phyloP scores from a whole-genome alignment of 1,140 invertebrate species.

The Alviniconcha marisindica region DNA sequence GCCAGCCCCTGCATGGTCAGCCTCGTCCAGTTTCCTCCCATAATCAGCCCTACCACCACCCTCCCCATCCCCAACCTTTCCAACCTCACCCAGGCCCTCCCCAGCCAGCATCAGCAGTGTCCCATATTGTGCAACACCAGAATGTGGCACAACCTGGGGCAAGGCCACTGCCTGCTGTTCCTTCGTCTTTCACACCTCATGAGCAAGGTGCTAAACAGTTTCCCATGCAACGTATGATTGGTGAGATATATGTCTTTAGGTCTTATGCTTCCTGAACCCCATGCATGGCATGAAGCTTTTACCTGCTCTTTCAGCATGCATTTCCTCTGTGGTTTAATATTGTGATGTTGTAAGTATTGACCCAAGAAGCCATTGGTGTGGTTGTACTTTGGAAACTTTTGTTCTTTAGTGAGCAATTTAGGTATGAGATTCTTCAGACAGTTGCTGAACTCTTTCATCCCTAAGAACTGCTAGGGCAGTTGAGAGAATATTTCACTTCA shows the following conservation, averaged over 20 bases:
- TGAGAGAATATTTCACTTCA: too few species aligned
- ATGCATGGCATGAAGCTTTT: too few species aligned
- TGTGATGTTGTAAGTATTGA: too few species aligned
- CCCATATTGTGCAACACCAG: constrained; percentile 36
- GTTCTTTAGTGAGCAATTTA: too few species aligned
- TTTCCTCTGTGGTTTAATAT: too few species aligned
- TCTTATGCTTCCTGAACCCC: too few species aligned
- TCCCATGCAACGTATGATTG: constrained; percentile 52
- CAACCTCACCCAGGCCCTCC: constrained; percentile 44
- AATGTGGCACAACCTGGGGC: constrained; percentile 53
- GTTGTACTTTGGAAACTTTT: too few species aligned
- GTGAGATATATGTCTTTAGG: background rate
- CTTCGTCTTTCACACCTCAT: constrained; percentile 29
- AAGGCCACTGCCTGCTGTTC: constrained; percentile 47
- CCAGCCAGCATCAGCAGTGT: constrained; percentile 40
- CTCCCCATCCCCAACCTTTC: constrained; percentile 54
- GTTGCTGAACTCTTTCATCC: too few species aligned
- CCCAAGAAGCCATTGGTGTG: too few species aligned
- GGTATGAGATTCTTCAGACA: too few species aligned
- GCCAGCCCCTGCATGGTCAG: constrained; percentile 51
- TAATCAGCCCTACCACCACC: constrained; percentile 50
- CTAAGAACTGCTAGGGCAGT: too few species aligned
- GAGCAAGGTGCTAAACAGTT: constrained; percentile 55
- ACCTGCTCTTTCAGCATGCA: too few species aligned
- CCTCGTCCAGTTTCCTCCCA: constrained; percentile 43